These are phyloP conservation scores for Babyrousa celebensis DNA, from an alignment of 2,797 vertebrate species.

Conservation along the genomic window DNA sequence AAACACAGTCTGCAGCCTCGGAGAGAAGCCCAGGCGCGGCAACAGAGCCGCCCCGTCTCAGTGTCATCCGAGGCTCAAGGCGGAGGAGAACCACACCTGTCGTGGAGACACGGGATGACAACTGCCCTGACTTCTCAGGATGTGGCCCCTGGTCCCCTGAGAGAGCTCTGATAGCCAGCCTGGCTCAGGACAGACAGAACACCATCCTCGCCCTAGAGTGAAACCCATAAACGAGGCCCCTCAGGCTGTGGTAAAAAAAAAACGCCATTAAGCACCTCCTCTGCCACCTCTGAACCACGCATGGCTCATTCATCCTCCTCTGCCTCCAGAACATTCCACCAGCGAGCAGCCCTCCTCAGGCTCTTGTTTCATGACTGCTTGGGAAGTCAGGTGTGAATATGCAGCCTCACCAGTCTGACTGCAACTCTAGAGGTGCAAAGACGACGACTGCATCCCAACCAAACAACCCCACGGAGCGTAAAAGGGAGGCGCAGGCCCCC, in stretches of 20 bases:
- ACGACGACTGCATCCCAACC: constrained; percentile 68
- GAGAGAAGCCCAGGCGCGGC: not conserved
- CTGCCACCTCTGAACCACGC: not conserved
- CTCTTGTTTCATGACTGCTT: not conserved
- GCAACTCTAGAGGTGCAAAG: constrained; percentile 82
- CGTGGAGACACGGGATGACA: not conserved
- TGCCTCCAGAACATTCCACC: not conserved
- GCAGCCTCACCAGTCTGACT: constrained; percentile 75
- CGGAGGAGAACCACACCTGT: not conserved
- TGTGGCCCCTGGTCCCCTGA: not conserved
- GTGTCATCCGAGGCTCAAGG: not conserved
- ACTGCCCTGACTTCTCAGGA: not conserved
- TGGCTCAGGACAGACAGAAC: not conserved
- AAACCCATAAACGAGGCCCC: not conserved
- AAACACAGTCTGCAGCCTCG: not conserved
- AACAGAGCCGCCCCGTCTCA: not conserved
- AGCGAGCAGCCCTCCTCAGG: not conserved
- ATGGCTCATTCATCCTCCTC: not conserved
- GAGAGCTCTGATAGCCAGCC: not conserved
- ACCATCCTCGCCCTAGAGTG: not conserved
- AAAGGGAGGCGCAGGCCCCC: not conserved
- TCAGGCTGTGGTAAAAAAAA: constrained; percentile 28
- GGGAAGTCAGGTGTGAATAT: constrained; percentile 83
- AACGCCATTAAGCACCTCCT: not conserved
- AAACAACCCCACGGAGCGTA: constrained; percentile 74